These are phyloP conservation scores for Leptodactylus fallax DNA, from an alignment of 2,797 vertebrate species.

Conservation along the genomic window DNA sequence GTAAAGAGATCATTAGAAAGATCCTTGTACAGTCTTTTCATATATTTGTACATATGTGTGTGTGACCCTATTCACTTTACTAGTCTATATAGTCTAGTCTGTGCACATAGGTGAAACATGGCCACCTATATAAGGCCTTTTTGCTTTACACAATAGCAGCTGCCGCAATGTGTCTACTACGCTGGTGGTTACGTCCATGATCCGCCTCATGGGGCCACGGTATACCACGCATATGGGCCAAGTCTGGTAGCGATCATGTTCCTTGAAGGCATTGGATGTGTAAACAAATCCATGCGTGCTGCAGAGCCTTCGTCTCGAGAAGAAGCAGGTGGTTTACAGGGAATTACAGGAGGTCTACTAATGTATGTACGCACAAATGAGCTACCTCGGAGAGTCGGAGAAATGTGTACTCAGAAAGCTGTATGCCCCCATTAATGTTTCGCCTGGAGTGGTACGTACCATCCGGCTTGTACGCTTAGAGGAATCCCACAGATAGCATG, in stretches of 20 bases:
- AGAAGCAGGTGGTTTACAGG: background rate
- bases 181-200: background rate
- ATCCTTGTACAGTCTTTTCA: too few species aligned
- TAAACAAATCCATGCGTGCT: background rate
- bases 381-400: background rate
- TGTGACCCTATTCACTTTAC: too few species aligned
- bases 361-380: conserved; percentile 5
- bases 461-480: conserved; percentile 4
- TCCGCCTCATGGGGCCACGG: background rate
- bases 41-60: too few species aligned
- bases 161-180: too few species aligned
- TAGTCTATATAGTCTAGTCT: too few species aligned
- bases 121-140: too few species aligned
- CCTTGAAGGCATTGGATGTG: background rate
- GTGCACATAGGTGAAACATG: too few species aligned
- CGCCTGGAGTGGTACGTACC: conserved; percentile 21
- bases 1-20: too few species aligned
- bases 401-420: conserved; percentile 27
- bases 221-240: background rate
- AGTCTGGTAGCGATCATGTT: background rate
- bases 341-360: conserved; percentile 10
- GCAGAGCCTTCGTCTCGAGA: background rate
- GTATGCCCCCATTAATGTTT: conserved; percentile 27
- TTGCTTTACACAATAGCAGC: too few species aligned
- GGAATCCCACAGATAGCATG: conserved; percentile 17